A percentile compares a stretch with the other conserved stretches of the same genome.
These are phyloP conservation scores for Thomomys bottae DNA, from an alignment of 2,113 vertebrate species.

Conservation along the genomic window DNA sequence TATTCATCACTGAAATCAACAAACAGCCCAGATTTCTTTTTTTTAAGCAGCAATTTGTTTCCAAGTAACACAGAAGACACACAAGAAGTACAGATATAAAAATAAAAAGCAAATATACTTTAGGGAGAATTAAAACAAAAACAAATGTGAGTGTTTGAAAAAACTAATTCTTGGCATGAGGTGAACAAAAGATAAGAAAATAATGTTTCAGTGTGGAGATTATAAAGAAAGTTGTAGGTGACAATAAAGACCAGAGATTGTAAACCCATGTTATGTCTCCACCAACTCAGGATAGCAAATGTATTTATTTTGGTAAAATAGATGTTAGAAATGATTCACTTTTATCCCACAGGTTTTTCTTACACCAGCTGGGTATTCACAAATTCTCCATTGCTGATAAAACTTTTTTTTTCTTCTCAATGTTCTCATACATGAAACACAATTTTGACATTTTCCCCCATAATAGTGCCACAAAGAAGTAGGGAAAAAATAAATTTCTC, in stretches of 20 bases:
- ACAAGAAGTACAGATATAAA: no score
- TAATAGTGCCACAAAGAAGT: background rate
- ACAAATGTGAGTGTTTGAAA: background rate
- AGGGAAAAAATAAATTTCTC: background rate
- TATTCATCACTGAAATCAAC: background rate
- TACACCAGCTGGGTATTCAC: background rate
- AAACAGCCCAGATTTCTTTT: background rate
- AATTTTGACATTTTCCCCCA: background rate
- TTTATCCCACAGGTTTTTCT: background rate
- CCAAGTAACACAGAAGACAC: background rate
- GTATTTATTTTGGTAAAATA: background rate
- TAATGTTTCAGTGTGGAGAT: background rate
- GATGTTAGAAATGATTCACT: background rate
- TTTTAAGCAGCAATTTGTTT: background rate
- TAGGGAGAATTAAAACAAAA: background rate
- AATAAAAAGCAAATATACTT: background rate
- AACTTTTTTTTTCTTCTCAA: background rate
- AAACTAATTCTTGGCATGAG: background rate
- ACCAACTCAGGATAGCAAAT: background rate
- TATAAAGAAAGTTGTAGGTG: background rate
- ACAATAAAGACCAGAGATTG: background rate
- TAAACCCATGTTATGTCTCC: background rate
- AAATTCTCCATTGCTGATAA: slow-evolving; percentile 6
- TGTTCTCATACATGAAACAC: background rate
- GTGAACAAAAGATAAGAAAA: background rate